phyloP scores from a whole-genome alignment of 2,797 vertebrate genomes.

The Pangasius djambal region DNA sequence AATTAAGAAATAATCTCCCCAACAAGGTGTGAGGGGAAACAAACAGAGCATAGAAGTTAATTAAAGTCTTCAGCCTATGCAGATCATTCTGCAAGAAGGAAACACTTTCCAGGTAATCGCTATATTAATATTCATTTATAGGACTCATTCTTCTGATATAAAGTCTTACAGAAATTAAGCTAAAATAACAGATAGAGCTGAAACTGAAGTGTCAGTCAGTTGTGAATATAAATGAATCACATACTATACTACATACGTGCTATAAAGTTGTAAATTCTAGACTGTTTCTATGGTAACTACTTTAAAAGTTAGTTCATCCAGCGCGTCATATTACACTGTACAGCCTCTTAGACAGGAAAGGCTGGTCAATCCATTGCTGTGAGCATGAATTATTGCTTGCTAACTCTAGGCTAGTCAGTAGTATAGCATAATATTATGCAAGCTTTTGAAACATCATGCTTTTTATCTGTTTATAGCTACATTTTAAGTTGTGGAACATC shows the following conservation, averaged over 20 bases:
- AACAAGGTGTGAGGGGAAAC: neutral
- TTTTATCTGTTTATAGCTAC: neutral
- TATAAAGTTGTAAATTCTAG: neutral
- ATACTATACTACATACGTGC: no score
- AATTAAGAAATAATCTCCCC: constrained; percentile 34
- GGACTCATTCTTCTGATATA: neutral
- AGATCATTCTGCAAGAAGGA: neutral
- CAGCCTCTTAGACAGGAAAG: neutral
- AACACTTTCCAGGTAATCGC: neutral
- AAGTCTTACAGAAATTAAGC: neutral
- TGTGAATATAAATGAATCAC: neutral
- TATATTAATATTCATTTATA: constrained; percentile 1
- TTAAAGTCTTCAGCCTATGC: constrained; percentile 5
- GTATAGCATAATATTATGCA: neutral
- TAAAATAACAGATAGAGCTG: neutral
- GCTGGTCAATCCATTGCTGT: neutral
- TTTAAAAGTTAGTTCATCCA: neutral
- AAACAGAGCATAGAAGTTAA: constrained; percentile 22
- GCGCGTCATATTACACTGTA: neutral
- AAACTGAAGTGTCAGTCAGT: neutral
- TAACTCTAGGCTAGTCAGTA: neutral
- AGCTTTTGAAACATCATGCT: neutral
- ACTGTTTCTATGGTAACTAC: neutral
- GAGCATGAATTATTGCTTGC: neutral
- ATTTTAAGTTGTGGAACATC: neutral